Evolutionary conservation across 2,888 invertebrate species (phyloP).

Genomic region (Yponomeuta cagnagella): DNA sequence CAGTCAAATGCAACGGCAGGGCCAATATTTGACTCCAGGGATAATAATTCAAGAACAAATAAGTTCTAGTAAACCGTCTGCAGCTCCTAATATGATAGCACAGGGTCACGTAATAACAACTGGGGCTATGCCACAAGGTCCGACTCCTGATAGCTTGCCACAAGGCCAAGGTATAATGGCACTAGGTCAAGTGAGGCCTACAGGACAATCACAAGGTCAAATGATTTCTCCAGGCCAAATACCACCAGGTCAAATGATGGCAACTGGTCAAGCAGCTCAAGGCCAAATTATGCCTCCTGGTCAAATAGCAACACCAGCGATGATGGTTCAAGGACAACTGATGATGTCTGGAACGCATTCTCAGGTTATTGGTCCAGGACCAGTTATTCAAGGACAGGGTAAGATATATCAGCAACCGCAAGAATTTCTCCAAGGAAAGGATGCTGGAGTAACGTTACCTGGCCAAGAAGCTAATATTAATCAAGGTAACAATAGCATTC

Average conservation of each 20-base stretch:
- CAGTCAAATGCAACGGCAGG: background rate
- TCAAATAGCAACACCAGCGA: background rate
- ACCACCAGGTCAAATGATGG: constrained; percentile 4
- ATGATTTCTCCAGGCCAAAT: background rate
- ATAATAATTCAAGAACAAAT: constrained; percentile 9
- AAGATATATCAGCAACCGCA: background rate
- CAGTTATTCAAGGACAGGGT: background rate
- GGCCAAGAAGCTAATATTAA: background rate
- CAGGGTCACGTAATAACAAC: background rate
- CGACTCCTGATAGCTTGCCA: too few species aligned
- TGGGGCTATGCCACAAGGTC: background rate
- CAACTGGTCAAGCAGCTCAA: background rate
- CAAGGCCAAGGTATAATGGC: background rate
- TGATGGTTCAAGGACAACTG: background rate
- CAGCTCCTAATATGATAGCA: background rate
- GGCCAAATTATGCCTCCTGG: background rate
- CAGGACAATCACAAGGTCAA: background rate
- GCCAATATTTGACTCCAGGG: background rate
- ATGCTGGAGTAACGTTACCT: background rate
- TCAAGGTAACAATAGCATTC: background rate
- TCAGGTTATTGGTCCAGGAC: background rate
- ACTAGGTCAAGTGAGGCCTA: background rate
- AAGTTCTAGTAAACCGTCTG: background rate
- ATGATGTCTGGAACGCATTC: background rate
- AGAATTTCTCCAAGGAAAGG: background rate